Evolutionary conservation across 2,113 vertebrate genomes (phyloP).

Genomic region (Ibidorhyncha struthersii): DNA sequence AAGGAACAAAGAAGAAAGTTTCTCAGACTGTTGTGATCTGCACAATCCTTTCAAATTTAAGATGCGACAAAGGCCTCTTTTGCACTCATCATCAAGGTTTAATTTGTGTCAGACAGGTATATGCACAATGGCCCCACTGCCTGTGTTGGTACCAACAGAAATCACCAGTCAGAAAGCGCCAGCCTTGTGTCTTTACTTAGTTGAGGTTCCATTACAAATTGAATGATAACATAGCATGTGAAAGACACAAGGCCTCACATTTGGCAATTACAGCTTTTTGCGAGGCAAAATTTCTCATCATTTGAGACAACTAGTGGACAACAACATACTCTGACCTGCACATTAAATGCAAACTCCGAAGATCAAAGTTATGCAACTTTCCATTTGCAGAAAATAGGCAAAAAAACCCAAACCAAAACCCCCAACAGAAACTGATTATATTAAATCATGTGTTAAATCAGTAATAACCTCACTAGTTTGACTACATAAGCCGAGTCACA

Average conservation of each 20-base stretch:
- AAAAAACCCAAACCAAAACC: neutral
- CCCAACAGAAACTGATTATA: neutral
- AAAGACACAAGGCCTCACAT: neutral
- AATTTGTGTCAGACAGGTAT: accelerated
- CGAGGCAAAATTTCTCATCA: no score
- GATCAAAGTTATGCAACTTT: neutral
- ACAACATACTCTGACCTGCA: neutral
- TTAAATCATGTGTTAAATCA: neutral
- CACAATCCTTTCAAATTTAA: neutral
- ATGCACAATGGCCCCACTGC: neutral
- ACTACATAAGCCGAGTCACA: neutral
- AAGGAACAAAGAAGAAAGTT: neutral
- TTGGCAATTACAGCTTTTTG: neutral
- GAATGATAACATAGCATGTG: neutral
- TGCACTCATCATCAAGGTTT: neutral
- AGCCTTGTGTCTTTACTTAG: neutral
- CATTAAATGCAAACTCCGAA: neutral
- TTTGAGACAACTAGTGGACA: neutral
- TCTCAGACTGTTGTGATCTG: neutral
- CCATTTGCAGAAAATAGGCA: neutral
- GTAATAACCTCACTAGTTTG: neutral
- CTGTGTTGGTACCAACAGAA: neutral
- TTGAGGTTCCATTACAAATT: accelerated
- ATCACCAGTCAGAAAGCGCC: neutral
- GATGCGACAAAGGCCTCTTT: neutral